A percentile compares a stretch with the other conserved stretches of the same genome.
phyloP scores from a whole-genome alignment of 2,888 invertebrate species.

The Tipula helvola region DNA sequence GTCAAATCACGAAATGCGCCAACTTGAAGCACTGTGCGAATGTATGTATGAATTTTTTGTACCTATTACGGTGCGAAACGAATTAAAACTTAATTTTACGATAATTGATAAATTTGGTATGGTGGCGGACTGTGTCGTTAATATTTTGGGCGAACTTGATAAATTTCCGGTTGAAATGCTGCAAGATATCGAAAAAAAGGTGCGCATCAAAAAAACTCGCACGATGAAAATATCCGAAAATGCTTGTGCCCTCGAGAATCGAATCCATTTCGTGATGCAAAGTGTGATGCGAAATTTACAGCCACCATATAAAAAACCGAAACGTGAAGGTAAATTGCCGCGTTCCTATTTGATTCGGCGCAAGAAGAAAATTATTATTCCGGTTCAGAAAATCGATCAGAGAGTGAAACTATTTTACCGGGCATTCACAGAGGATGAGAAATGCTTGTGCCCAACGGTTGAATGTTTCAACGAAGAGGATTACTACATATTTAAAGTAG shows the following conservation, averaged over 20 bases:
- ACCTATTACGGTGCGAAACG: conserved; percentile 23
- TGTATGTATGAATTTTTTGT: conserved; percentile 28
- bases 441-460: not conserved
- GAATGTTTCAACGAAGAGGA: conserved; percentile 21
- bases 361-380: not conserved
- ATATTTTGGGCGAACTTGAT: conserved; percentile 24
- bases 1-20: conserved; percentile 21
- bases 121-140: conserved; percentile 18
- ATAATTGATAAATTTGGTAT: conserved; percentile 27
- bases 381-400: conserved; percentile 15
- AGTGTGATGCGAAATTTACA: conserved; percentile 28
- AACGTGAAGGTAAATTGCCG: conserved; percentile 23
- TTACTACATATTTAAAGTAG: conserved; percentile 19
- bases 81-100: conserved; percentile 22
- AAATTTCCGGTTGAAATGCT: conserved; percentile 22
- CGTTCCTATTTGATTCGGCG: conserved; percentile 20
- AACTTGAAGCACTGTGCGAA: conserved; percentile 23
- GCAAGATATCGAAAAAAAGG: conserved; percentile 20
- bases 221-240: conserved; percentile 24
- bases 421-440: conserved; percentile 24
- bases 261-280: conserved; percentile 28
- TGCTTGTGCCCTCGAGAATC: conserved; percentile 27
- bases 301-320: conserved; percentile 25
- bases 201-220: conserved; percentile 24
- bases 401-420: conserved; percentile 27